Evolutionary conservation across 23 tunicate species (phyloP).

Genomic region (Ascidia mentula): DNA sequence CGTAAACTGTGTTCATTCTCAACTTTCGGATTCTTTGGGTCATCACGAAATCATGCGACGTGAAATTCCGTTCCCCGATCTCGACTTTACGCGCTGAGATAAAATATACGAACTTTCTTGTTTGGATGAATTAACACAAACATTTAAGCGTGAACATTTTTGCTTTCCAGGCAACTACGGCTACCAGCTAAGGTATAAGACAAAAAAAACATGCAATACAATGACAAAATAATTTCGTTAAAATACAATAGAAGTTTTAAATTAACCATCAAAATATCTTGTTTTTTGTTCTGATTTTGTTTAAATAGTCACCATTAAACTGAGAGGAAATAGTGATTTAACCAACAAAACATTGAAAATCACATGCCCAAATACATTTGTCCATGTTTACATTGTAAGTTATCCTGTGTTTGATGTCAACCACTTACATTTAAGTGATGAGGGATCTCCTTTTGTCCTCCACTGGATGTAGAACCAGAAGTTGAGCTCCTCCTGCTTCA

Average conservation of each 20-base stretch:
- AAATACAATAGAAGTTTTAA: no score
- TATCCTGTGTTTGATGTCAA: not conserved
- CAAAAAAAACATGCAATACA: no score
- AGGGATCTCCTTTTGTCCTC: constrained; percentile 9
- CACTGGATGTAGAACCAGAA: constrained; percentile 71
- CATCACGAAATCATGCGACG: constrained; percentile 36
- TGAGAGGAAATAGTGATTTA: not conserved
- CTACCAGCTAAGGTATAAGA: no score
- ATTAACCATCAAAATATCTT: no score
- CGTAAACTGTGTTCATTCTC: constrained; percentile 38
- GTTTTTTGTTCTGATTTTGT: no score
- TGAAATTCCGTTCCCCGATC: constrained; percentile 31
- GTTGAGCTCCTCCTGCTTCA: constrained; percentile 32
- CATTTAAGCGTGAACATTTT: no score
- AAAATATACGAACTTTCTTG: not conserved
- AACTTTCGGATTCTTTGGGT: constrained; percentile 19
- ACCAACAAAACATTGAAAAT: not conserved
- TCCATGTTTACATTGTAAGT: not conserved
- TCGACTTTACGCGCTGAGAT: constrained; percentile 44
- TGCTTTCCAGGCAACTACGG: no score
- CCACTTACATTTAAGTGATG: constrained; percentile 21
- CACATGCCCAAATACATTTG: no score
- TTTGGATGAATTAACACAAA: not conserved
- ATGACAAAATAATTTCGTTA: no score
- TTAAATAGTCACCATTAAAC: no score